phyloP scores from a whole-genome alignment of 2,113 vertebrate genomes.

The Gymnorhina tibicen region DNA sequence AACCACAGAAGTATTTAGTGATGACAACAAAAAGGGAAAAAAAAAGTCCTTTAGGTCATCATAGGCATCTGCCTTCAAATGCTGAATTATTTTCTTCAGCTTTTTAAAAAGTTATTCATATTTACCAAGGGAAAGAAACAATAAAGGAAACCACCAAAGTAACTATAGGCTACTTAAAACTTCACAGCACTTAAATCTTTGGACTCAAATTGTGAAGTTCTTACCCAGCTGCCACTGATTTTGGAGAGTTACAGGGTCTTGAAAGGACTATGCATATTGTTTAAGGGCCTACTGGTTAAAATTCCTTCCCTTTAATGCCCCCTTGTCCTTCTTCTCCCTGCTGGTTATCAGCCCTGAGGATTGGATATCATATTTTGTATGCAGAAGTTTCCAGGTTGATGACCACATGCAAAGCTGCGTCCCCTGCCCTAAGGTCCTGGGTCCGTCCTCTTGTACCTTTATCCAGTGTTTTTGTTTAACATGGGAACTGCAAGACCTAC shows the following conservation, averaged over 20 bases:
- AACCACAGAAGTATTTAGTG: constrained; percentile 2
- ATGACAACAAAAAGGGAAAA: background rate
- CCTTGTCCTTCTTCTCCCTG: background rate
- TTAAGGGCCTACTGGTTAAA: background rate
- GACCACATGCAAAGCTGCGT: accelerated
- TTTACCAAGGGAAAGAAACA: background rate
- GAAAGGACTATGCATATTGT: background rate
- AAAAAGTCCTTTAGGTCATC: background rate
- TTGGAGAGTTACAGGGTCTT: background rate
- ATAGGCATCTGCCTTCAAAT: constrained; percentile 11
- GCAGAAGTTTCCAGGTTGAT: background rate
- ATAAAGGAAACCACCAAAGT: constrained; percentile 1
- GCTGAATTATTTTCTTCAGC: background rate
- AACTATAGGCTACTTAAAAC: background rate
- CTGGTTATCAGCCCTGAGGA: background rate
- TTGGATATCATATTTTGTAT: background rate
- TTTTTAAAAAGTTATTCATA: background rate
- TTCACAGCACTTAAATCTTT: background rate
- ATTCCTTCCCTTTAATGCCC: background rate
- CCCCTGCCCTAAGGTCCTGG: background rate
- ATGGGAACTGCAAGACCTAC: background rate
- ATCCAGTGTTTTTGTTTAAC: background rate
- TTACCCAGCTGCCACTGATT: background rate
- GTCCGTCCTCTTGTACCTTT: background rate
- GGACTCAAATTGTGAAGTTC: background rate